Evolutionary conservation across 2,113 vertebrate genomes (phyloP), one percentile per base, ranked within the genome.

Genomic region (Lates calcarifer): DNA sequence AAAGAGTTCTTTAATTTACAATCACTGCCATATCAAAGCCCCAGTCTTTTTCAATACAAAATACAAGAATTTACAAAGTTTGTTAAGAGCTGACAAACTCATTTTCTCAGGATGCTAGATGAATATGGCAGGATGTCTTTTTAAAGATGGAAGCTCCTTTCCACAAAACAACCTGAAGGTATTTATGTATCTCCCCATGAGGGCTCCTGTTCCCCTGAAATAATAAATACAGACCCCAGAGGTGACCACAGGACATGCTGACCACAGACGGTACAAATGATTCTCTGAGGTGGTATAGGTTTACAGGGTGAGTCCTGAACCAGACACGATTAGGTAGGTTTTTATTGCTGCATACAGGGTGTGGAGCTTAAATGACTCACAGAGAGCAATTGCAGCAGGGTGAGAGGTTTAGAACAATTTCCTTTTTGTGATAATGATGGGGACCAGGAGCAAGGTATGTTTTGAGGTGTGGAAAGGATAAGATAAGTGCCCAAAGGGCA

Each of bases 201-300:
- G 47, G 31, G 66, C 67, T 84, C 56, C 45, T 57, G 55, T 75
- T 82, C 62, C 74, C 55, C 60, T 43, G 60, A 67, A 84, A 82
- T 81, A 91, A 91, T 68, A 89, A 84, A 83, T 61, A 60, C 29
- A 80, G 77, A 64, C 31, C 39, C 74, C 55, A 35, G 74, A 60
- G 67, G 67, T 6, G 26, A 80, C 43, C 35, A 18, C 61, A 43
- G 63, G 37, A 55, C 37, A 29, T 79, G 63, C 77, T 78, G 85
- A 90, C 81, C 87, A 55, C 92, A 89, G 77, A 74, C 61, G 78
- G 81, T 65, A 62, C 3, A 2, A 77, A 37, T 33, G 60, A 33
- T 91, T 89, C 88, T 87, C 78, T 81, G 47, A 72, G 80, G 75
- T 81, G 53, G 68, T 77, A 45, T 74, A 82, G 22, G 65, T 63